Base-by-base conservation (phyloP, 2,113 vertebrate species). In the Fulica atra region DNA sequence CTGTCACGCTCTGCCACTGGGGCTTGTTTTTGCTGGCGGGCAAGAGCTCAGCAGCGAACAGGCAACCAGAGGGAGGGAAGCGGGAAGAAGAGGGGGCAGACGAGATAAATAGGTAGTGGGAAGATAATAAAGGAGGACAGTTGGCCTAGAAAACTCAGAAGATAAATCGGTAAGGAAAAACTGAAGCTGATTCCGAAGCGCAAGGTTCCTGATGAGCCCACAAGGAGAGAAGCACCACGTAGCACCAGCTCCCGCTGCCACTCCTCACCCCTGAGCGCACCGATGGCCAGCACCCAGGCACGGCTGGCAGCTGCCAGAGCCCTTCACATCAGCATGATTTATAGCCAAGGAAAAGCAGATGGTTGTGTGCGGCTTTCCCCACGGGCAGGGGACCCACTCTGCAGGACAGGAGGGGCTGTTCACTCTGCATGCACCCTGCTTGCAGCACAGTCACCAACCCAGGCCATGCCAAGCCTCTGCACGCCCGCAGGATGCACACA, bases 131-230 rank as follows among this genome's bases (percentile, higher is more conserved):
- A 93, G 89, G 95, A 92, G 81, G 96, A 96, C 95, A 95, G 91
- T 66, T 96, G 96, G 91, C 97, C 96, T 97, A 96, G 97, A 96
- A 97, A 97, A 59, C 57, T 81, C 72, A 20, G 60, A 92, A 94
- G 81, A 95, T 66, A 90, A 94, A 92, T 93, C 1, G 0, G 76
- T 42, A 86, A 89, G 60, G 19, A 71, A 87, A 68, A 56, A 48
- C 10, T 38, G 66, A 51, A 89, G 95, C 48, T 92, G 84, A 96
- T 84, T 89, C 61, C 12, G 1, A 85, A 87, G 77, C 0, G 21
- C 1, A 2, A 53, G 18, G 40, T 11, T 76, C 50, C 40, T 66
- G 61, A 89, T 90, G 84, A 95, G 71, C 64, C 87, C 40, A 5
- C 31, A 36, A 36, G 66, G 46, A 96, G 36, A 89, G 73, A 64